These are phyloP conservation scores for Lontra canadensis DNA, from an alignment of 2,113 vertebrate genomes.

Conservation along the genomic window DNA sequence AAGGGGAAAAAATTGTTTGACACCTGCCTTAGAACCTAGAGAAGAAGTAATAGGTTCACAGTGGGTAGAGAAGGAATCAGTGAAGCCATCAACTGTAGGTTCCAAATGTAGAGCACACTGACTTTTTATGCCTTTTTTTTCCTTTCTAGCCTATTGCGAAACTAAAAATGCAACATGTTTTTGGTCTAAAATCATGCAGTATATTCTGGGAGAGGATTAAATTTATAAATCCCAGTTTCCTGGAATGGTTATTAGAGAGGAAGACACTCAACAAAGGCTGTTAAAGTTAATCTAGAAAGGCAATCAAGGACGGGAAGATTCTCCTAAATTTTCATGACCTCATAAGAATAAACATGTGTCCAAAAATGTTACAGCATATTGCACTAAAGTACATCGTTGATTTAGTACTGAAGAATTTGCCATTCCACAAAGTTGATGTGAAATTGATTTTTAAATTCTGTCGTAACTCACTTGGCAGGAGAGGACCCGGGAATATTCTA, in stretches of 20 bases:
- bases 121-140: background rate
- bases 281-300: background rate
- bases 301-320: background rate
- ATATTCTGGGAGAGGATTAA: background rate
- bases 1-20: background rate
- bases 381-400: background rate
- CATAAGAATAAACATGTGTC: background rate
- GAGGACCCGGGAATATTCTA: background rate
- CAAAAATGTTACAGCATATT: background rate
- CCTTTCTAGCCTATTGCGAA: background rate
- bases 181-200: background rate
- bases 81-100: background rate
- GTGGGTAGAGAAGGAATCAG: background rate
- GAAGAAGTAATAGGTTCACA: background rate
- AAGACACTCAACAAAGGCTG: background rate
- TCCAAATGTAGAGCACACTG: background rate
- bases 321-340: background rate
- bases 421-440: background rate
- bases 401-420: constrained; percentile 20
- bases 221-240: background rate
- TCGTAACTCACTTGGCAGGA: background rate
- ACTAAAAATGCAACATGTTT: background rate
- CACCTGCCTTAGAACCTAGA: background rate
- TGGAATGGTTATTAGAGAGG: background rate
- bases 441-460: constrained; percentile 10